Percentiles rank a stretch among this genome's conserved stretches.
These are phyloP conservation scores for Phrynocephalus vlangalii DNA, from an alignment of 2,797 vertebrate genomes.

Conservation along the genomic window DNA sequence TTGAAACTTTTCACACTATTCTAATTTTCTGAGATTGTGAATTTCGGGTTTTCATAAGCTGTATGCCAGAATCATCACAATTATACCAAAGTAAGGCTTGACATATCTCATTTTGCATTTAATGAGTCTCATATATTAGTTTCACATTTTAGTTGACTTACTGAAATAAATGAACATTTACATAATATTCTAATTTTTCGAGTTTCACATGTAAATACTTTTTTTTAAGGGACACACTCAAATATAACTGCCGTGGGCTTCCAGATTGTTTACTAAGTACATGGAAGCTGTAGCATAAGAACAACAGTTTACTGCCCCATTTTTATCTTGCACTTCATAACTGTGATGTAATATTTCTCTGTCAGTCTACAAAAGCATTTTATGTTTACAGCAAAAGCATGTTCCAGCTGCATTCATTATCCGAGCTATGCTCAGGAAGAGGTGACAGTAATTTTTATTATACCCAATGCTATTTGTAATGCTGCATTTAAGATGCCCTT, in stretches of 20 bases:
- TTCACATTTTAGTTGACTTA: no score
- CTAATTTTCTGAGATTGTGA: no score
- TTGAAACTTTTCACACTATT: no score
- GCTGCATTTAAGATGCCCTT: constrained; percentile 9
- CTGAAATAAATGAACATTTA: no score
- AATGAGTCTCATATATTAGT: no score
- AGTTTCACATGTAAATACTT: constrained; percentile 12
- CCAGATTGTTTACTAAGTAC: constrained; percentile 44
- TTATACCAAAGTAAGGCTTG: no score
- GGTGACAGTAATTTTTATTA: constrained; percentile 36
- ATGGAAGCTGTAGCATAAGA: constrained; percentile 48
- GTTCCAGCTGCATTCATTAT: constrained; percentile 41
- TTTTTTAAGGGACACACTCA: constrained; percentile 52
- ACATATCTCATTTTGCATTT: no score
- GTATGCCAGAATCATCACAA: no score
- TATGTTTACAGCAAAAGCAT: constrained; percentile 7
- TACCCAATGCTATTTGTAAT: constrained; percentile 44
- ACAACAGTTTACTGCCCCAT: constrained; percentile 32
- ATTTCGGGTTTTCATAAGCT: no score
- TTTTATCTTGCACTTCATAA: constrained; percentile 49
- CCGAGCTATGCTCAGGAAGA: constrained; percentile 36
- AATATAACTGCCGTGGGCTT: constrained; percentile 58
- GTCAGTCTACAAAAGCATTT: neutral
- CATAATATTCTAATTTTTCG: neutral
- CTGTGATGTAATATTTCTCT: constrained; percentile 43